Evolutionary conservation across 2,113 vertebrate species (phyloP).

Genomic region (Callocephalon fimbriatum): DNA sequence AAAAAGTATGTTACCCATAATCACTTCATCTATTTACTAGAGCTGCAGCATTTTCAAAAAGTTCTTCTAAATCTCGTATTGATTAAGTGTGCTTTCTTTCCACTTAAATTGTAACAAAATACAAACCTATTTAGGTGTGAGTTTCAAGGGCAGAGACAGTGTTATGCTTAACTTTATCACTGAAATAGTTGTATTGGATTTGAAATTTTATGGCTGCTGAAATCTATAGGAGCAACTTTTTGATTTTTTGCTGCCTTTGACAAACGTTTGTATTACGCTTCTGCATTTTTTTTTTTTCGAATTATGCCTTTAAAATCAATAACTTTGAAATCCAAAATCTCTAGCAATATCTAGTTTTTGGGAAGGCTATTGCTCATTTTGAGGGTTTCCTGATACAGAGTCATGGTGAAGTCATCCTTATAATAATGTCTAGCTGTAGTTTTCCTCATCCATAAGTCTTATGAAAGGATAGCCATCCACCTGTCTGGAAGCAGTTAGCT

Average conservation of each 20-base stretch:
- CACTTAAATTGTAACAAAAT: conserved; percentile 71
- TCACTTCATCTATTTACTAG: conserved; percentile 54
- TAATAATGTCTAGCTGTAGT: not conserved
- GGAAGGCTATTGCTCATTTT: conserved; percentile 26
- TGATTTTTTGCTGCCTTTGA: conserved; percentile 57
- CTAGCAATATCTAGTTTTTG: conserved; percentile 11
- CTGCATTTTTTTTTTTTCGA: conserved; percentile 41
- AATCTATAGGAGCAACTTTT: conserved; percentile 51
- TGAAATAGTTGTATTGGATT: conserved; percentile 69
- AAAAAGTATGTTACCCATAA: conserved; percentile 67
- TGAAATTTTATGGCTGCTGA: conserved; percentile 58
- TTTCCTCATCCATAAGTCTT: not conserved
- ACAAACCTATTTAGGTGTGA: conserved; percentile 73
- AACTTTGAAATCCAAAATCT: conserved; percentile 43
- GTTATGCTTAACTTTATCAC: conserved; percentile 67
- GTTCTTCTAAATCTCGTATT: conserved; percentile 65
- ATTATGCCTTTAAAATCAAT: conserved; percentile 50
- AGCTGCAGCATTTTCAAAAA: conserved; percentile 43
- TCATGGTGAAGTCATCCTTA: conserved; percentile 15
- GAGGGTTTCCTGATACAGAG: not conserved
- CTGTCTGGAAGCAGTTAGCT: not conserved
- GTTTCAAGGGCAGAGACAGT: conserved; percentile 66
- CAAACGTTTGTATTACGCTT: conserved; percentile 61
- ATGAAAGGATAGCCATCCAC: not conserved
- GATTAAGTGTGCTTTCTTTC: conserved; percentile 65